Conservation (phyloP, 2,113 vertebrate species). For the Gracilinanus agilis region DNA sequence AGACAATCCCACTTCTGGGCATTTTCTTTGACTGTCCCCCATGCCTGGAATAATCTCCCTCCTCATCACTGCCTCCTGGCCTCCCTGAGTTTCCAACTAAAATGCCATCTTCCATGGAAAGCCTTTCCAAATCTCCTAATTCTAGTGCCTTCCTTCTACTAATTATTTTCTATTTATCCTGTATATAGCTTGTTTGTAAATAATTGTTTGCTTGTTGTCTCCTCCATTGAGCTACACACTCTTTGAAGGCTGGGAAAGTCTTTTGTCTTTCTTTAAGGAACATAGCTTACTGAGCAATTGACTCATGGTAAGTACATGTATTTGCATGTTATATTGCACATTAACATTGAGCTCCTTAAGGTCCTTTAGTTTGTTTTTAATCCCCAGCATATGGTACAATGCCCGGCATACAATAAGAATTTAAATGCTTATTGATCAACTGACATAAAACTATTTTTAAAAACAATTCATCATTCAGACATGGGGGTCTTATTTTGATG, state of each 20-base stretch:
- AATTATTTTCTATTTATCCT: not conserved
- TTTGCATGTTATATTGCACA: not conserved
- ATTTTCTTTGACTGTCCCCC: not conserved
- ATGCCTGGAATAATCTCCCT: not conserved
- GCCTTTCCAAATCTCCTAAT: not conserved
- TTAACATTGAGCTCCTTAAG: not conserved
- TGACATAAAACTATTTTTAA: conserved; percentile 8
- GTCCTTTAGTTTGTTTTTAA: not conserved
- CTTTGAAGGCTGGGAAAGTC: not conserved
- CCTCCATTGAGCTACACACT: not conserved
- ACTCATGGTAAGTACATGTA: not conserved
- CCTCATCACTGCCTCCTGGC: not conserved
- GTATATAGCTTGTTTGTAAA: not conserved
- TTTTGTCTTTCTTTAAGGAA: not conserved
- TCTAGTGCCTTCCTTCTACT: not conserved
- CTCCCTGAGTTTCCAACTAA: not conserved
- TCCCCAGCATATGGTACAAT: not conserved
- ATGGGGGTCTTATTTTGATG: conserved; percentile 22
- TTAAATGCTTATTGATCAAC: not conserved
- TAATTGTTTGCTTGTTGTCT: not conserved
- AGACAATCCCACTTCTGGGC: not conserved
- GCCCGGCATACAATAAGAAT: not conserved
- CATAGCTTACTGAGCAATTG: not conserved
- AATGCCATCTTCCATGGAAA: not conserved
- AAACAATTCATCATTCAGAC: conserved; percentile 20